Evolutionary conservation across 1,140 invertebrate genomes (phyloP), one percentile per base, ranked within the genome.

Genomic region (Papilio glaucus): DNA sequence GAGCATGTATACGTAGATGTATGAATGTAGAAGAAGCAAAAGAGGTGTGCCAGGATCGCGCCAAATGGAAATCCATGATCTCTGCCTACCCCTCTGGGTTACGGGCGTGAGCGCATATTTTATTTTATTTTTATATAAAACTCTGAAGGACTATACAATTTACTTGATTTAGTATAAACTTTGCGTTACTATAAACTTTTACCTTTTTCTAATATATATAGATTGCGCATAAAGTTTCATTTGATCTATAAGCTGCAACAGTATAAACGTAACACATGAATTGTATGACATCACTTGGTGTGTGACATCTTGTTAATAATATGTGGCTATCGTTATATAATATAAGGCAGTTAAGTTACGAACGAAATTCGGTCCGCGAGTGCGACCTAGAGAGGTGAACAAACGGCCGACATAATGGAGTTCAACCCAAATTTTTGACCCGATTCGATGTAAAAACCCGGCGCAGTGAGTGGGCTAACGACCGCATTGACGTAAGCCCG

Each of bases 381-480:
- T 75, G 53, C 78, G 86, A 86, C 88, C 87, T 90, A 89, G 88
- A 89, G 79, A 88, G 88, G 84, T 91, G 85, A 89, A 91, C 74
- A 89, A 88, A 89, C 87, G 85, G 18, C 79, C 82, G 85, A 85
- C 87, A 84, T 86, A 74, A 77, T 80, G 63, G 80, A 80, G 87
- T 91, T 88, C 86, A 89, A 89, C 86, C 88, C 78, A 88, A 89
- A 89, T 89, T 88, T 89, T 85, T 89, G 84, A 89, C 87, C 89
- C 78, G 80, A 85, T 91, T 87, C 80, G 77, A 84, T 81, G 74
- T 84, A 89, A 84, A 87, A 88, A 89, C 80, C 73, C 45, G 69
- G 39, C 77, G 71, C 41, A 77, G 63, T 78, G 75, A 77, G 63
- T 78, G 75, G 84, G 85, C 80, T 83, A 89, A 89, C 82, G 84